Conservation (phyloP, 2,113 vertebrate species). For the Cyphomyrus discorhynchus region DNA sequence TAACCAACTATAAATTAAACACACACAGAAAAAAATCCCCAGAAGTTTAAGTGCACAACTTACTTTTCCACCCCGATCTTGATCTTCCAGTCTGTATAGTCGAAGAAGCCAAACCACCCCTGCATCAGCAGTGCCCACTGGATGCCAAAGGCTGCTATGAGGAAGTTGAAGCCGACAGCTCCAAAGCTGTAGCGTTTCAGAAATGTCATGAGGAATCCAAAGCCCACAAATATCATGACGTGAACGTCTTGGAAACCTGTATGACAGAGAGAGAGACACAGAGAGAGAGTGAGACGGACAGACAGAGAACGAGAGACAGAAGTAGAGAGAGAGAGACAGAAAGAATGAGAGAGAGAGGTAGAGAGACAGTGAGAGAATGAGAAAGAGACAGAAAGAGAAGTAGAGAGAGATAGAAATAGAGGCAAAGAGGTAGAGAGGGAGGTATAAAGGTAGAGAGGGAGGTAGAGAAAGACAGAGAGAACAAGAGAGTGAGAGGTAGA, state of each 20-base stretch:
- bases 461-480: not conserved
- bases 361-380: not conserved
- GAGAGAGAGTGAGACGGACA: not conserved
- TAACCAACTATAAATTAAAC: not conserved
- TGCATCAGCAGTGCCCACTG: conserved; percentile 98
- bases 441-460: not conserved
- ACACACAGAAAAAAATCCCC: not conserved
- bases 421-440: not conserved
- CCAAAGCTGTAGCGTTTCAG: conserved; percentile 87
- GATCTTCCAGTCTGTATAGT: conserved; percentile 59
- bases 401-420: not conserved
- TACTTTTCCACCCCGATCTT: conserved; percentile 77
- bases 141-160: conserved; percentile 85
- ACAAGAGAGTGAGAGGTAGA: not conserved
- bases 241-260: conserved; percentile 96
- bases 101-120: conserved; percentile 80
- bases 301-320: not conserved
- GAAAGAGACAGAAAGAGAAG: not conserved
- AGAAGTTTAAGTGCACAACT: not conserved
- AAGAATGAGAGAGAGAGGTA: not conserved
- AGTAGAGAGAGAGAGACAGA: not conserved
- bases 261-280: not conserved
- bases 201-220: conserved; percentile 96
- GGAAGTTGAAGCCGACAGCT: conserved; percentile 87
- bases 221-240: conserved; percentile 96